Base-by-base conservation (phyloP, 2,888 invertebrate species). In the Chaetogeoica ovagalla region DNA sequence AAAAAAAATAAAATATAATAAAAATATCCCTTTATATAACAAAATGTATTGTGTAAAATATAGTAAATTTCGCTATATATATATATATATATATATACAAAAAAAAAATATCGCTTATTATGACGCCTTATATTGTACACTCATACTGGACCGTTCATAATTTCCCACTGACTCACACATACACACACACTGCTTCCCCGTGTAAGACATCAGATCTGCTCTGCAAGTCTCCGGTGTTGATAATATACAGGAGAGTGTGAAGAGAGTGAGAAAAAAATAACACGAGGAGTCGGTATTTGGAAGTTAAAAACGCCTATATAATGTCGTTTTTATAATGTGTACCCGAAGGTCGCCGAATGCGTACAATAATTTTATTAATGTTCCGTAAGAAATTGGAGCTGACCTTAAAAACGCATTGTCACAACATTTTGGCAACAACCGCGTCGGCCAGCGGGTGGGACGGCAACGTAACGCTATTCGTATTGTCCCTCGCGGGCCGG, bases 351-450 rank as follows among this genome's bases (percentile, higher is more conserved):
- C 70, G 69, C 69, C 3, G 30, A 60, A 60, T 39, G 59, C 21
- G 17, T 60, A 79, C 63, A 59, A 30, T 30, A 30, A 70, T 79
- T 79, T 79, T 79, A 70, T 79, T 79, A 79, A 79, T 79, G 77
- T 79, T 79, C 77, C 77, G 63, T 79, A 79, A 70, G 77, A 79
- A 79, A 79, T 79, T 60, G 77, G 63, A 79, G 70, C 55, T 70
- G 77, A 79, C 77, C 77, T 79, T 79, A 79, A 79, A 79, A 79
- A 79, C 39, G 77, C 77, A 79, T 79, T 79, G 77, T 79, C 77
- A 79, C 77, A 79, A 79, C 77, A 79, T 79, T 79, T 79, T 79
- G 77, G 77, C 77, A 79, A 79, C 39, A 70, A 63, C 63, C 70
- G 39, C 52, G 55, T 15, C 70, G 70, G 37, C 23, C 77, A 79